These are phyloP conservation scores for Exocentrus adspersus DNA, from an alignment of 2,888 invertebrate species.

Conservation along the genomic window DNA sequence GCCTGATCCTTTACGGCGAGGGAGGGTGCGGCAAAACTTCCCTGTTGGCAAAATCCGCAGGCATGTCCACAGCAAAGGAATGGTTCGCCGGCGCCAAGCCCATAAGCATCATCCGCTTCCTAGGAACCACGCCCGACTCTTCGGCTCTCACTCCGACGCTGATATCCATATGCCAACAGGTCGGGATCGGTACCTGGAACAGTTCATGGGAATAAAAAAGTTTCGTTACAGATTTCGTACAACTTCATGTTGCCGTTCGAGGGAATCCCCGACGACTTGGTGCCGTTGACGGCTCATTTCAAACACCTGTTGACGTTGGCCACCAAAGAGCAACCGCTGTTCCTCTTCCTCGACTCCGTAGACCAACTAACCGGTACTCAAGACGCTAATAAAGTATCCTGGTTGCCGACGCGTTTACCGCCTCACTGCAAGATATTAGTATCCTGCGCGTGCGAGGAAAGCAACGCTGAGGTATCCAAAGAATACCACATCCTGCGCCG, in stretches of 20 bases:
- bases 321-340: constrained; percentile 82
- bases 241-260: constrained; percentile 92
- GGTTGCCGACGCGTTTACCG: constrained; percentile 93
- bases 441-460: constrained; percentile 88
- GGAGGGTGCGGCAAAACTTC: constrained; percentile 99
- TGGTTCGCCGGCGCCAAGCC: constrained; percentile 83
- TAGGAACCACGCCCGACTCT: constrained; percentile 97
- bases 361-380: constrained; percentile 96
- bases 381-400: constrained; percentile 94
- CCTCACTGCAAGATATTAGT: constrained; percentile 89
- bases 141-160: constrained; percentile 94
- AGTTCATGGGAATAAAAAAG: no score
- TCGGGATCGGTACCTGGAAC: no score
- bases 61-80: constrained; percentile 73
- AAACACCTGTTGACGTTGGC: constrained; percentile 91
- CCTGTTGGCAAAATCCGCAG: constrained; percentile 90
- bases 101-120: constrained; percentile 88
- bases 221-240: constrained; percentile 79
- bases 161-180: constrained; percentile 95
- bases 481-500: constrained; percentile 86
- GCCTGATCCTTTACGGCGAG: constrained; percentile 92
- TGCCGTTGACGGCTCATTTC: constrained; percentile 95
- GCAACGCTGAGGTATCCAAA: constrained; percentile 85
- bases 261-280: constrained; percentile 94
- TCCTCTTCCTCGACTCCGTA: constrained; percentile 94